Base-by-base conservation (phyloP, 2,888 invertebrate species). In the Andrena hattorfiana region DNA sequence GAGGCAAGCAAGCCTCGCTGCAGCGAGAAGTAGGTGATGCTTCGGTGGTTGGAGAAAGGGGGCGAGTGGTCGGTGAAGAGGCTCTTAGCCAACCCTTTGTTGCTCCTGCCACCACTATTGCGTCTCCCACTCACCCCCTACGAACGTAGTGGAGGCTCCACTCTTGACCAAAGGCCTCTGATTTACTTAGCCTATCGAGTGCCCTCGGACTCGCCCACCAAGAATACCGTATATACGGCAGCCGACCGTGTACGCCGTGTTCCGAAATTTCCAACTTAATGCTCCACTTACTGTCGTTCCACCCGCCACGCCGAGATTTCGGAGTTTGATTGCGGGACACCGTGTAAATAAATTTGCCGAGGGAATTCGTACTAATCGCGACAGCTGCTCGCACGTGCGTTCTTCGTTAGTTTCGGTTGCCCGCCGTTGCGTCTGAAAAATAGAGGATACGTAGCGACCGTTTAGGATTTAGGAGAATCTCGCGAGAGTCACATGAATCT, bases 51-150 rank as follows among this genome's bases (percentile, higher is more conserved):
- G 87, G 90, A 89, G 89, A 89, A 91, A 89, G 88, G 85, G 85
- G 87, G 89, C 86, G 89, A 88, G 87, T 88, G 90, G 87, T 88
- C 89, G 90, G 85, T 89, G 91, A 91, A 93, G 93, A 80, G 90
- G 92, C 93, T 93, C 93, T 93, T 91, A 91, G 91, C 67, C 91
- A 92, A 92, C 92, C 93, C 93, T 93, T 93, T 93, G 93, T 93
- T 92, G 92, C 91, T 90, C 89, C 90, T 89, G 90, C 90, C 88
- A 75, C 85, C 85, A 63, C 84, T 81, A 81, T 88, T 83, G 77
- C 87, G 71, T 70, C 74, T 60, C 62, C 70, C 71, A 62, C 32
- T 56, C 49, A 10, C 49, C 13, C 73, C 10, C n/a, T 23, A 23
- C 62, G 3, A 77, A 77, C 80, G 79, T 49, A 72, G 64, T 30